Evolutionary conservation across 2,113 vertebrate species (phyloP), one percentile per base, ranked within the genome.

Genomic region (Tautogolabrus adspersus): DNA sequence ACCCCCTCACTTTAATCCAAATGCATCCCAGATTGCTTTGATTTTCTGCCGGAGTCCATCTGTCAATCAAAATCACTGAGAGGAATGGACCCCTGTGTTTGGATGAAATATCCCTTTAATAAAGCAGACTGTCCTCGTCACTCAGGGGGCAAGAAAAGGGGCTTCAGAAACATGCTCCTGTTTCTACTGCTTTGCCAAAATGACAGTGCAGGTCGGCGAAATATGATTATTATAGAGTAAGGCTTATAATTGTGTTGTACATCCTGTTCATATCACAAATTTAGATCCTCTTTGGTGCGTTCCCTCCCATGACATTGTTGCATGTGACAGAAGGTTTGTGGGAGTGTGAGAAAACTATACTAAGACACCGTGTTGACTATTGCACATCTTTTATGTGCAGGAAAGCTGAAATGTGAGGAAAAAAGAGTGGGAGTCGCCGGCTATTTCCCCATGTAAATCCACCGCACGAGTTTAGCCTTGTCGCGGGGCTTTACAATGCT

Each of bases 321-420:
- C 76, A 23, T 80, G 42, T 83, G 78, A 88, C 92, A 93, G 89
- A 91, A 90, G 90, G 89, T 85, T 88, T 80, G 90, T 90, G 87
- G 90, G 91, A 89, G 92, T 88, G 91, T 70, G 92, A 88, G 75
- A 90, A 84, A 89, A 86, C 88, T 88, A 88, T 87, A 87, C 82
- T 68, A 71, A 74, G 89, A 85, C 82, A 74, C 67, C 23, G n/a
- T 67, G 83, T 62, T 62, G 87, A 72, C 79, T 84, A 61, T 76
- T 66, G 78, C 75, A 68, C 75, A 72, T 87, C 72, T 79, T 83
- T 82, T 76, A 74, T 81, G 63, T 73, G 81, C 40, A 73, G 77
- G 52, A 85, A 51, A 30, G 60, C 55, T 12, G 42, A 49, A 70
- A 58, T 47, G 57, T 74, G 70, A 82, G 70, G 81, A 60, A 84